A percentile compares a stretch with the other conserved stretches of the same genome.
phyloP scores from a whole-genome alignment of 1,140 invertebrate species.

The Coptotermes formosanus region DNA sequence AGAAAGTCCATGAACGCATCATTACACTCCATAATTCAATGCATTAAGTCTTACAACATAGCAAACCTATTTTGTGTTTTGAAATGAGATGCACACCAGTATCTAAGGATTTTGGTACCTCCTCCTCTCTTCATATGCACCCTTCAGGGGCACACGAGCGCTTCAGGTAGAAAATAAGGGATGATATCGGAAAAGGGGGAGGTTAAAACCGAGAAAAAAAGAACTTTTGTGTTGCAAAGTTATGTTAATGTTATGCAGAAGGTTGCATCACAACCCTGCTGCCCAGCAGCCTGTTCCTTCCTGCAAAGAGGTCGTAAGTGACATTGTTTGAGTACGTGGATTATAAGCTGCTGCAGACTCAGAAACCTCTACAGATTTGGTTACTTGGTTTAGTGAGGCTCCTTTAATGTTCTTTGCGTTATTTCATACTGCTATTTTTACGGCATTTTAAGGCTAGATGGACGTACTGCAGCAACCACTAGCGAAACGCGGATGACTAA shows the following conservation, averaged over 20 bases:
- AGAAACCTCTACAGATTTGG: no score
- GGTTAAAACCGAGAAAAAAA: neutral
- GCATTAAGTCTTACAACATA: conserved; percentile 17
- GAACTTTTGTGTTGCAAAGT: conserved; percentile 6
- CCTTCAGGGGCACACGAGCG: conserved; percentile 5
- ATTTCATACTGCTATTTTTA: no score
- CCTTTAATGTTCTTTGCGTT: no score
- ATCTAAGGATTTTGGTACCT: neutral
- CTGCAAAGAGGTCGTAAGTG: neutral
- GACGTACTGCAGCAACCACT: no score
- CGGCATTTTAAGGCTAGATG: no score
- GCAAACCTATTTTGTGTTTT: neutral
- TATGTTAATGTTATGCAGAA: conserved; percentile 14
- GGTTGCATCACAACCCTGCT: neutral
- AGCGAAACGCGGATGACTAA: no score
- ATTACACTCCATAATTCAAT: neutral
- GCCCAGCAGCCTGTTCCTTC: neutral
- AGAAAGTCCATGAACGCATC: neutral
- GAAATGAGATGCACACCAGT: neutral
- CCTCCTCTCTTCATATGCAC: neutral
- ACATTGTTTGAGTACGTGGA: neutral
- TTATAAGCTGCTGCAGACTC: no score
- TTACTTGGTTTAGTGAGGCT: no score
- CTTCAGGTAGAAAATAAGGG: conserved; percentile 9
- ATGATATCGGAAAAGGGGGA: neutral